These are phyloP conservation scores for Crepidodera aurea DNA, from an alignment of 2,888 invertebrate genomes.

Conservation along the genomic window DNA sequence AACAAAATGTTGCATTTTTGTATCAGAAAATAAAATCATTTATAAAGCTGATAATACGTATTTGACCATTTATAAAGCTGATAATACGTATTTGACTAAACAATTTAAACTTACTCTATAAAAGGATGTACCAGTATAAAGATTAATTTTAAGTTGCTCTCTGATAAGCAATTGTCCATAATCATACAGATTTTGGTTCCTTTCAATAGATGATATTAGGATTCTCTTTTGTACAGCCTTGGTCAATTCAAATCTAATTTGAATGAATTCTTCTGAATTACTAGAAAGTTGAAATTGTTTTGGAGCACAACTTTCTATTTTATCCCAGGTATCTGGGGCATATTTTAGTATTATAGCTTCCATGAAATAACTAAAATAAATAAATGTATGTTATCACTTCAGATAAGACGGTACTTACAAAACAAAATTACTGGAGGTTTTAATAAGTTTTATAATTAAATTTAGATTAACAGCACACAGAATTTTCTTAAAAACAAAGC, in stretches of 20 bases:
- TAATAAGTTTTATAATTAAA: too few species aligned
- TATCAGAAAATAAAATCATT: too few species aligned
- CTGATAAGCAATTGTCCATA: slow-evolving; percentile 45
- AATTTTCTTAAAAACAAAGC: too few species aligned
- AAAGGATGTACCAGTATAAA: slow-evolving; percentile 13
- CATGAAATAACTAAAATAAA: too few species aligned
- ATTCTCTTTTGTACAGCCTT: neutral
- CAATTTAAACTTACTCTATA: slow-evolving; percentile 46
- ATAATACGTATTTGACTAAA: too few species aligned
- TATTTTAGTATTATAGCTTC: slow-evolving; percentile 43
- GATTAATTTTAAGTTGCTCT: slow-evolving; percentile 41
- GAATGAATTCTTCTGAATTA: slow-evolving; percentile 33
- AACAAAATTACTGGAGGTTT: too few species aligned
- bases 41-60: too few species aligned
- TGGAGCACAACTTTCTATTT: neutral
- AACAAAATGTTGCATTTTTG: too few species aligned
- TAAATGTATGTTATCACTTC: too few species aligned
- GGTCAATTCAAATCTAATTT: slow-evolving; percentile 30
- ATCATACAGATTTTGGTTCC: slow-evolving; percentile 45
- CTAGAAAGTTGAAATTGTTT: neutral
- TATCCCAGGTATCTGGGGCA: slow-evolving; percentile 48
- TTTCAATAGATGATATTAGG: neutral
- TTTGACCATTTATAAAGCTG: too few species aligned
- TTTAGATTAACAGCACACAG: too few species aligned
- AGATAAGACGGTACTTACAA: too few species aligned